A percentile compares a stretch with the other conserved stretches of the same genome.
These are phyloP conservation scores for Nasonia giraulti DNA, from an alignment of 1,140 invertebrate species.

Conservation along the genomic window DNA sequence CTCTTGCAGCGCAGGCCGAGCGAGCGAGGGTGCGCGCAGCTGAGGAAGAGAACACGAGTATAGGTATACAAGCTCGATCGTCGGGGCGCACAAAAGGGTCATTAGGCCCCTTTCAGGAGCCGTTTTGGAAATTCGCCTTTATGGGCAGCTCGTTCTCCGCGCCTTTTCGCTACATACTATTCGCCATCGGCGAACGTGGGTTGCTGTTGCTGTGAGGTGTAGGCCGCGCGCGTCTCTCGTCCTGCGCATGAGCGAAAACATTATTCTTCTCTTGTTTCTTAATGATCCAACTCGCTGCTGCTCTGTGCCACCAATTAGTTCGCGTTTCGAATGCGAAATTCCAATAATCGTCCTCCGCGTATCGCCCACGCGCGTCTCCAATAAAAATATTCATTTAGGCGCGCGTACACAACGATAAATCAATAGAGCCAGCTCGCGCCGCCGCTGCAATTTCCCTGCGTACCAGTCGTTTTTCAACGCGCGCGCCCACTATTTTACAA, in stretches of 20 bases:
- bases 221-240: background rate
- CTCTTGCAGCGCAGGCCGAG: background rate
- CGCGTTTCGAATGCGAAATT: background rate
- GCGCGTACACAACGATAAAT: background rate
- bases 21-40: background rate
- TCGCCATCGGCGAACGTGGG: background rate
- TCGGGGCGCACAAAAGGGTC: constrained; percentile 42
- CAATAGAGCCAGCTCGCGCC: background rate
- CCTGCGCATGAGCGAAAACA: constrained; percentile 11
- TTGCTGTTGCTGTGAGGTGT: background rate
- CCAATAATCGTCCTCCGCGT: too few species aligned
- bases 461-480: constrained; percentile 8
- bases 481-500: constrained; percentile 7
- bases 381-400: background rate
- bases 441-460: background rate
- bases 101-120: constrained; percentile 38
- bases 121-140: constrained; percentile 19
- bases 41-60: background rate
- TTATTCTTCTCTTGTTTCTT: constrained; percentile 23
- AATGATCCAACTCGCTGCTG: background rate
- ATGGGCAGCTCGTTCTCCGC: background rate
- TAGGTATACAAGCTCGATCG: background rate
- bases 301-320: background rate
- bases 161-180: constrained; percentile 1
- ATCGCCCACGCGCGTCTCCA: too few species aligned